phyloP scores from a whole-genome alignment of 2,113 vertebrate genomes.

The Phrynocephalus versicolor region DNA sequence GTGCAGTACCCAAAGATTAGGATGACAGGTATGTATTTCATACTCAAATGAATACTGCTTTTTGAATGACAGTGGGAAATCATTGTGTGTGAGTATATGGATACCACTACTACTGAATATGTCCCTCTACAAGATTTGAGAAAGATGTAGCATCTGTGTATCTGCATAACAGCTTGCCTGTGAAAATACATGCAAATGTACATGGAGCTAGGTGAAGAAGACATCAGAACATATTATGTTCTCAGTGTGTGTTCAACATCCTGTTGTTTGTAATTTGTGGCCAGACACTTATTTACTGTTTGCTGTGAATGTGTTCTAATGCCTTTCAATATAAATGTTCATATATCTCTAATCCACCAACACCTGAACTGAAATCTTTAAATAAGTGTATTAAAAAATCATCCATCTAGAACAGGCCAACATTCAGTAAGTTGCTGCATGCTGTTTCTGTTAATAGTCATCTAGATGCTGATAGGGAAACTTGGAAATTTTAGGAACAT shows the following conservation, averaged over 20 bases:
- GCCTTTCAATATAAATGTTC: neutral
- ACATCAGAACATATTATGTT: neutral
- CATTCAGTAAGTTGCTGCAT: neutral
- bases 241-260: neutral
- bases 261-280: neutral
- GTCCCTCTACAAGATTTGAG: neutral
- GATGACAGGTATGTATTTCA: neutral
- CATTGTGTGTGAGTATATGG: neutral
- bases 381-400: neutral
- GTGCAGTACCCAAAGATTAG: neutral
- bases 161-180: neutral
- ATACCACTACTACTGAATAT: neutral
- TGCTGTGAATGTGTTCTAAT: neutral
- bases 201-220: neutral
- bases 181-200: neutral
- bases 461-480: neutral
- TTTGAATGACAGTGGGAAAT: neutral
- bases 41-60: neutral
- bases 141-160: neutral
- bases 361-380: neutral
- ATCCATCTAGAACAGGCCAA: neutral
- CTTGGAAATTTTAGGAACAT: neutral
- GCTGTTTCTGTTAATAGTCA: neutral
- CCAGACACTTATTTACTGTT: neutral
- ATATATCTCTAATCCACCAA: neutral